phyloP scores from a whole-genome alignment of 2,797 vertebrate species.

The Clamator glandarius region DNA sequence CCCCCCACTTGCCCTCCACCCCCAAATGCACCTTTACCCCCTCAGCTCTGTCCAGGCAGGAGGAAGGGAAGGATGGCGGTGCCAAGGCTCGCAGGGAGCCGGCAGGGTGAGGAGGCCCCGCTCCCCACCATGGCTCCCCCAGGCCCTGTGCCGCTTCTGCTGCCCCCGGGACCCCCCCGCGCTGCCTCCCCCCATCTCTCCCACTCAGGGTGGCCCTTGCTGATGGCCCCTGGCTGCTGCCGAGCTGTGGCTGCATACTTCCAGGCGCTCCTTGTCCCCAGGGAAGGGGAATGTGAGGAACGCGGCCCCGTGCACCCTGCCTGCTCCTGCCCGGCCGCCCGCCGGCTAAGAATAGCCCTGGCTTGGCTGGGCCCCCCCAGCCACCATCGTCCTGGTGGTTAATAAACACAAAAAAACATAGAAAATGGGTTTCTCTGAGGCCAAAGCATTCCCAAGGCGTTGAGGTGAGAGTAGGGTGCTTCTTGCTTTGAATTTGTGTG shows the following conservation, averaged over 20 bases:
- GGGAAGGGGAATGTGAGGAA: constrained; percentile 64
- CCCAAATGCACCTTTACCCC: background rate
- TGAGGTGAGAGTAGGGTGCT: background rate
- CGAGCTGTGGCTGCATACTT: background rate
- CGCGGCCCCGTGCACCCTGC: constrained; percentile 46
- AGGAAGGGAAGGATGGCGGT: background rate
- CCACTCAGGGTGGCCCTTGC: background rate
- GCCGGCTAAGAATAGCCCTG: constrained; percentile 49
- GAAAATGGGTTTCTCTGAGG: background rate
- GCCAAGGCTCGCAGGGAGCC: rapidly evolving
- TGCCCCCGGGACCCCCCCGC: rapidly evolving
- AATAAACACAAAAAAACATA: background rate
- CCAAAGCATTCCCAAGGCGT: background rate
- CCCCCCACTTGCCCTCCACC: background rate
- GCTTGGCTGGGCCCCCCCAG: background rate
- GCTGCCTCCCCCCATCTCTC: background rate
- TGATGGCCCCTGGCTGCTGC: constrained; percentile 37
- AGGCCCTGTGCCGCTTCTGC: background rate
- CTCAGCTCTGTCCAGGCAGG: background rate
- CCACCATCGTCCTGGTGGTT: background rate
- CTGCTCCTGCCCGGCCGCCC: constrained; percentile 36
- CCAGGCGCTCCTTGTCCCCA: constrained; percentile 53
- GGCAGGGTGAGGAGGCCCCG: background rate
- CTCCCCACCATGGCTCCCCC: background rate
- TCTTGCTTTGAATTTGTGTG: background rate